These are phyloP conservation scores for Aphaenogaster floridana DNA, from an alignment of 1,140 invertebrate species.

Conservation along the genomic window DNA sequence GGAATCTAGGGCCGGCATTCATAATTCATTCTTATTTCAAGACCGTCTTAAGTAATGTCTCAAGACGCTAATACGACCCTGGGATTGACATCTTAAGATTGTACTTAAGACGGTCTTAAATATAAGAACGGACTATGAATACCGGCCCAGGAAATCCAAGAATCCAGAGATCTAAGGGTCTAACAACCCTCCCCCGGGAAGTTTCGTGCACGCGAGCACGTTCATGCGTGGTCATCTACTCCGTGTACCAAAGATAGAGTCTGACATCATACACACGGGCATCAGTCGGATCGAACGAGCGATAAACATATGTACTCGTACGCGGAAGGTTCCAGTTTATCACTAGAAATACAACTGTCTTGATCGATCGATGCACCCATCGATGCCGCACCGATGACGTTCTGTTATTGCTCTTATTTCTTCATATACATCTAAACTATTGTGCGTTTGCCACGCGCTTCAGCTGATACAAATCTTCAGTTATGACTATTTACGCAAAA, in stretches of 20 bases:
- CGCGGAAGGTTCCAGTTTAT: constrained; percentile 72
- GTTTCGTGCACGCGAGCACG: constrained; percentile 5
- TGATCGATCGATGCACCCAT: constrained; percentile 70
- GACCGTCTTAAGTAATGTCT: too few species aligned
- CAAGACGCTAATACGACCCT: too few species aligned
- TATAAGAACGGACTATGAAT: too few species aligned
- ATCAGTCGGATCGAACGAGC: constrained; percentile 73
- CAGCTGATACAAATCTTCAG: background rate
- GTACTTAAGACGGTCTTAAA: too few species aligned
- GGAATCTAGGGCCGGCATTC: background rate
- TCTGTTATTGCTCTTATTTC: constrained; percentile 26
- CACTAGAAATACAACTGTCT: constrained; percentile 68
- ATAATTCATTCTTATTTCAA: too few species aligned
- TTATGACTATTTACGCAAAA: background rate
- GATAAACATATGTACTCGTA: constrained; percentile 73
- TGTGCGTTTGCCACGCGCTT: background rate
- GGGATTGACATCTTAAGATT: too few species aligned
- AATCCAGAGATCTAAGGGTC: background rate
- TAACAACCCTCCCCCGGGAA: background rate
- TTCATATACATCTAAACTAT: background rate
- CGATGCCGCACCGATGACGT: background rate
- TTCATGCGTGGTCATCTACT: constrained; percentile 75
- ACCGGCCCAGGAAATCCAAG: background rate
- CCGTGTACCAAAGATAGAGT: constrained; percentile 77
- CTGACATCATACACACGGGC: constrained; percentile 78